Evolutionary conservation across 35 echinoderm and acorn worm genomes (phyloP).

Genomic region (Patiria miniata): DNA sequence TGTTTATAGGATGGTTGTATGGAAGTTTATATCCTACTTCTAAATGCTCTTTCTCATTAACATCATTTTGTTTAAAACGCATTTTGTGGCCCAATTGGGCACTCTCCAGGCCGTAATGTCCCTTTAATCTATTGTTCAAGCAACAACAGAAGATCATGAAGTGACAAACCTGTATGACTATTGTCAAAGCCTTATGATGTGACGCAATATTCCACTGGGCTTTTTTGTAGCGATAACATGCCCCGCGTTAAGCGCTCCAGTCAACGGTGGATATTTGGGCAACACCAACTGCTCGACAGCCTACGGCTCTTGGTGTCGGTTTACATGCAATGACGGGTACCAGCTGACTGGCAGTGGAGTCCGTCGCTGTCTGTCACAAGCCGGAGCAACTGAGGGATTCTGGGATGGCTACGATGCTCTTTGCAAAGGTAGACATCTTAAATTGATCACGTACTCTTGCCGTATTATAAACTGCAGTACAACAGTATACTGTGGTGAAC

Average conservation of each 20-base stretch:
- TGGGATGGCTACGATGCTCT: conserved; percentile 27
- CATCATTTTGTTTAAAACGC: too few species aligned
- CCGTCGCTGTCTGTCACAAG: background rate
- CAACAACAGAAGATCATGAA: background rate
- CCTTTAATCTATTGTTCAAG: background rate
- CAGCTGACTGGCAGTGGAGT: conserved; percentile 19
- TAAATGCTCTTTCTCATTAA: too few species aligned
- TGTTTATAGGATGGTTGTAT: too few species aligned
- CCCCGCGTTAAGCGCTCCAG: background rate
- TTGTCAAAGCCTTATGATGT: background rate
- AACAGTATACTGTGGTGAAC: too few species aligned
- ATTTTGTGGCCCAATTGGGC: too few species aligned
- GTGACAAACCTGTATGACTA: background rate
- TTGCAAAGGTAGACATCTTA: conserved; percentile 13
- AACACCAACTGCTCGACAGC: background rate
- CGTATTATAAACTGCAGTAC: background rate
- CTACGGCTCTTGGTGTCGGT: conserved; percentile 15
- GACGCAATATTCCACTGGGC: background rate
- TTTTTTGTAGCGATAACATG: background rate
- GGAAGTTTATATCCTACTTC: too few species aligned
- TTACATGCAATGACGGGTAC: background rate
- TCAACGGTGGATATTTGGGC: background rate
- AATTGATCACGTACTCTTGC: background rate
- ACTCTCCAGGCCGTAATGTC: background rate
- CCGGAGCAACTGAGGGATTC: conserved; percentile 23